Percentiles rank a stretch among this genome's conserved stretches.
These are phyloP conservation scores for Alca torda DNA, from an alignment of 2,797 vertebrate genomes.

Conservation along the genomic window DNA sequence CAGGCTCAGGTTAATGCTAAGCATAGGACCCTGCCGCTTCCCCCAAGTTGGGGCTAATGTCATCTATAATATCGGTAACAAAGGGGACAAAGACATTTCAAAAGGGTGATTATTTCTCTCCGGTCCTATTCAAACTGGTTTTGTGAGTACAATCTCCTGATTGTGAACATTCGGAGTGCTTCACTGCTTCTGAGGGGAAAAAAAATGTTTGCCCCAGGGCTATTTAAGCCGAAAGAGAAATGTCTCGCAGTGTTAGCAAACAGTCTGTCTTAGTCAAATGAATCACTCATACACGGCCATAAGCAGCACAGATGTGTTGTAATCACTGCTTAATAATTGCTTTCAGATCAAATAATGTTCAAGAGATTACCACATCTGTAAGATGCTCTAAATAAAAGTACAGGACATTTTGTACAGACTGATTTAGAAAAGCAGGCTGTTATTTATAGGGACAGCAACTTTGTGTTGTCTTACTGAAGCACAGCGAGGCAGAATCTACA, in stretches of 20 bases:
- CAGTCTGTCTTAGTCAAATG: background rate
- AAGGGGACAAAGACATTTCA: constrained; percentile 37
- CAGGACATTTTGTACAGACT: constrained; percentile 19
- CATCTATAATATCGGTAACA: constrained; percentile 4
- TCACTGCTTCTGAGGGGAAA: background rate
- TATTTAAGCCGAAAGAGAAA: constrained; percentile 17
- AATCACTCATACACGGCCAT: background rate
- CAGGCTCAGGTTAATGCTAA: constrained; percentile 10
- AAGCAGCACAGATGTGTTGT: constrained; percentile 44
- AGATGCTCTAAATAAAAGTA: constrained; percentile 10
- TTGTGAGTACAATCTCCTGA: constrained; percentile 15
- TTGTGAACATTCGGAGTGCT: constrained; percentile 9
- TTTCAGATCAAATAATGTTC: constrained; percentile 52
- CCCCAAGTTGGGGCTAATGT: constrained; percentile 14
- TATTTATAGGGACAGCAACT: constrained; percentile 6
- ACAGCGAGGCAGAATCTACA: background rate
- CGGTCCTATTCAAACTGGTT: constrained; percentile 10
- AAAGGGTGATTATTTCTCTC: constrained; percentile 43
- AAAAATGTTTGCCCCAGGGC: background rate
- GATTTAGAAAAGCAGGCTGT: background rate
- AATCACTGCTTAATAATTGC: constrained; percentile 47
- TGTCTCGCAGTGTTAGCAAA: background rate
- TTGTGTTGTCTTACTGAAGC: background rate
- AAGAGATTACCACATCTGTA: constrained; percentile 27
- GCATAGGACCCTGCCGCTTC: background rate